Base-by-base conservation (phyloP, 2,888 invertebrate species). In the Archaeoteleia sp. region DNA sequence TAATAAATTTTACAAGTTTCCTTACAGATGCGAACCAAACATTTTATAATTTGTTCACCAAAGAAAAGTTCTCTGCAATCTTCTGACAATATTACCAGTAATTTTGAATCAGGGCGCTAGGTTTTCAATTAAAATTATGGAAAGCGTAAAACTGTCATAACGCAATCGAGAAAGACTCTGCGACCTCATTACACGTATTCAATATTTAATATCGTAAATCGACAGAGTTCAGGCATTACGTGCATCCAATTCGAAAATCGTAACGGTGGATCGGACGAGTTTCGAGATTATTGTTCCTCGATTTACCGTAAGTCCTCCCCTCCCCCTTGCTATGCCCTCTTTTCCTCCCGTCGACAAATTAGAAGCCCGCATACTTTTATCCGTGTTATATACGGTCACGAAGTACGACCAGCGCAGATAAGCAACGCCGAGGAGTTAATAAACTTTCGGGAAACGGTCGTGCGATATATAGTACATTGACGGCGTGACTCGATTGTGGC, bases 391-490 rank as follows among this genome's bases (percentile, higher is more conserved):
- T 35, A 45, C 39, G 2, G 40, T 45, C 25, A 23, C 13, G 34
- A 54, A 62, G 37, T 42, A 40, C 23, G 34, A 29, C 4, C 20
- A 5, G 20, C 20, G 20, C 7, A n/a, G 29, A 25, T 32, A 30
- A 49, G 39, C 54, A 67, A 45, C 55, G 40, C 60, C 32, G 23
- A 42, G 60, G 49, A 76, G 76, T 76, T 74, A 70, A 76, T 76
- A 75, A 76, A 74, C 69, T 73, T 74, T 70, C 35, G 58, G 65
- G 48, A 71, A 75, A 74, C 62, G 66, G 65, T 61, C 35, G 63
- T 49, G 54, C 51, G 42, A 53, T 39, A 17, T 39, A 53, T 40
- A 23, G 15, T 35, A 57, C 65, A 69, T 66, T 32, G 67, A 62
- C 51, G 42, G 39, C 40, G 35, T 51, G 65, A 67, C 66, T 71